Evolutionary conservation across 35 echinoderm and acorn worm genomes (phyloP), one percentile per base, ranked within the genome.

Genomic region (Amphiura filiformis): DNA sequence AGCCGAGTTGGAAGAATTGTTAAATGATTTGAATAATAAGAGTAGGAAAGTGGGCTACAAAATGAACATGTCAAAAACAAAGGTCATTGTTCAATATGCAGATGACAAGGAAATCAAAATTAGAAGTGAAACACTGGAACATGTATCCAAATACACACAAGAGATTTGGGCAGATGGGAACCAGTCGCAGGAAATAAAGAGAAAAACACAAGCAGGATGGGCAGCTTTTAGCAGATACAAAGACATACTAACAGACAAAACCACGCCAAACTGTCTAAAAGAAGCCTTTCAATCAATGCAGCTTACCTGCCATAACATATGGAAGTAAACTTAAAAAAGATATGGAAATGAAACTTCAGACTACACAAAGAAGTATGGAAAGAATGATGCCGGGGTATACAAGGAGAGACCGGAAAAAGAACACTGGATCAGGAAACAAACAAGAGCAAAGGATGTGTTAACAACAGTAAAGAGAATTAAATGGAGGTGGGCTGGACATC

Each of bases 371-470:
- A 84, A 70, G 47, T 36, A 84, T 84, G 82, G 82, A 84, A 38
- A n/a, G 82, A 57, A 84, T 84, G 82, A 84, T 84, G 42, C n/a
- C 36, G 31, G 82, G 82, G 34, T 84, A 84, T 34, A 84, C 82
- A 65, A 84, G 82, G 35, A 41, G 81, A 83, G 82, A 84, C 52
- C 61, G 47, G 28, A 84, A 84, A 84, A 84, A 22, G 14, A 65
- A 61, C 57, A 36, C 26, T 84, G 22, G 82, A 35, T 84, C 57
- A 56, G 47, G 32, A 30, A 57, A 32, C 35, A 84, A 84, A 35
- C 82, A 84, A 84, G 36, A 17, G 57, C 64, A 20, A 57, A 84
- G 2, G 31, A 84, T 70, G 57, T 34, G 17, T 15, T 84, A 64
- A 35, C 42, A 57, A 84, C 39, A 0, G 44, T 12, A 56, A 84